phyloP scores from a whole-genome alignment of 2,113 vertebrate genomes.

The Lathamus discolor region DNA sequence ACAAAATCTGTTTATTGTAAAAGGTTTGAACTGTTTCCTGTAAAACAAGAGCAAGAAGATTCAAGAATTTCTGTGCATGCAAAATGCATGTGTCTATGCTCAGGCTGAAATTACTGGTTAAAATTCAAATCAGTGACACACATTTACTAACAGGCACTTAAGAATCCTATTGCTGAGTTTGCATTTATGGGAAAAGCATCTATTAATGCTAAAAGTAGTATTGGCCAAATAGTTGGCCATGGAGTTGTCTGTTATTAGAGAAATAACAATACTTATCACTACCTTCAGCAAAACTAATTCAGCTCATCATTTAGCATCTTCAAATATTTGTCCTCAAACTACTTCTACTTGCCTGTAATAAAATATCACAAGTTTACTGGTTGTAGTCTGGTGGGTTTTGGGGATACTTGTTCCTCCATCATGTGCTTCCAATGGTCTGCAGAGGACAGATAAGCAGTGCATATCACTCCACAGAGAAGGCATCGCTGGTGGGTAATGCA shows the following conservation, averaged over 20 bases:
- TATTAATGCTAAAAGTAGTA: neutral
- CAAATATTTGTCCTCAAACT: neutral
- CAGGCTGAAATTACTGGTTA: neutral
- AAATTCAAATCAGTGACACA: neutral
- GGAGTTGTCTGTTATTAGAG: neutral
- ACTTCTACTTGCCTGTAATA: neutral
- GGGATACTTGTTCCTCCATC: neutral
- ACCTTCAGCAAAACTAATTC: neutral
- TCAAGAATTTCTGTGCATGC: neutral
- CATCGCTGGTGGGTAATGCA: neutral
- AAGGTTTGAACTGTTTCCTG: neutral
- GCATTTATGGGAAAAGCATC: neutral
- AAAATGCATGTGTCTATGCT: neutral
- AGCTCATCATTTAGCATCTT: neutral
- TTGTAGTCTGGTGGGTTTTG: neutral
- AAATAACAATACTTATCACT: neutral
- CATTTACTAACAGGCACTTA: neutral
- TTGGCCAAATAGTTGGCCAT: neutral
- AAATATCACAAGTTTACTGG: neutral
- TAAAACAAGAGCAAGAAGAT: neutral
- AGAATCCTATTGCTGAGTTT: conserved; percentile 5
- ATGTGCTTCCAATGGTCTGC: neutral
- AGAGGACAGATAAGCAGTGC: neutral
- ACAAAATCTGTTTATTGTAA: conserved; percentile 16
- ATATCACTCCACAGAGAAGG: neutral